A percentile compares a stretch with the other conserved stretches of the same genome.
These are phyloP conservation scores for Notamacropus eugenii DNA, from an alignment of 2,797 vertebrate species.

Conservation along the genomic window DNA sequence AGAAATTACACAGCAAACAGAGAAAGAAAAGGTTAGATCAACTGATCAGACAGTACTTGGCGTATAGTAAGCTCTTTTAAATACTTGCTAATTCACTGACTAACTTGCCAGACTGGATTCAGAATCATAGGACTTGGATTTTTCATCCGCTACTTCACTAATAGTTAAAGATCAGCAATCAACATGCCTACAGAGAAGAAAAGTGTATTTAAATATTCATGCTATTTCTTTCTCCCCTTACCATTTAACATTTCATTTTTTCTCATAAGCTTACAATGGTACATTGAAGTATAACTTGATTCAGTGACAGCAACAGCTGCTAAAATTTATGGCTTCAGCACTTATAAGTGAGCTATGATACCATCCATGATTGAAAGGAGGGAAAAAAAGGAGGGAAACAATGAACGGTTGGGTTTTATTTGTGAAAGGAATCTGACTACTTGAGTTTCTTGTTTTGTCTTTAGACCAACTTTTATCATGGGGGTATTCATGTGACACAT, in stretches of 20 bases:
- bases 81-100: neutral
- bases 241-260: neutral
- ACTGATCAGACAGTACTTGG: neutral
- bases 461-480: neutral
- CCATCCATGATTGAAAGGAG: neutral
- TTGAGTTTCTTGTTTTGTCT: neutral
- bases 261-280: conserved; percentile 5
- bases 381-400: neutral
- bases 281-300: conserved; percentile 44
- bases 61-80: neutral
- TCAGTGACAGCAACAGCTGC: neutral
- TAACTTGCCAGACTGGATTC: neutral
- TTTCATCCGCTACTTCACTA: neutral
- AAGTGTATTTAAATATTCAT: fast-evolving
- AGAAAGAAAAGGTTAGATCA: neutral
- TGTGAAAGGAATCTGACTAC: neutral
- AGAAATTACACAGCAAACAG: neutral
- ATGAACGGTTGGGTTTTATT: neutral
- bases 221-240: conserved; percentile 46
- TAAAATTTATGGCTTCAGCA: neutral
- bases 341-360: neutral
- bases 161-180: neutral
- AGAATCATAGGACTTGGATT: neutral
- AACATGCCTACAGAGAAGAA: neutral
- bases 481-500: neutral